A percentile compares a stretch with the other conserved stretches of the same genome.
Conservation (phyloP, 2,797 vertebrate genomes). For the Chanos chanos region DNA sequence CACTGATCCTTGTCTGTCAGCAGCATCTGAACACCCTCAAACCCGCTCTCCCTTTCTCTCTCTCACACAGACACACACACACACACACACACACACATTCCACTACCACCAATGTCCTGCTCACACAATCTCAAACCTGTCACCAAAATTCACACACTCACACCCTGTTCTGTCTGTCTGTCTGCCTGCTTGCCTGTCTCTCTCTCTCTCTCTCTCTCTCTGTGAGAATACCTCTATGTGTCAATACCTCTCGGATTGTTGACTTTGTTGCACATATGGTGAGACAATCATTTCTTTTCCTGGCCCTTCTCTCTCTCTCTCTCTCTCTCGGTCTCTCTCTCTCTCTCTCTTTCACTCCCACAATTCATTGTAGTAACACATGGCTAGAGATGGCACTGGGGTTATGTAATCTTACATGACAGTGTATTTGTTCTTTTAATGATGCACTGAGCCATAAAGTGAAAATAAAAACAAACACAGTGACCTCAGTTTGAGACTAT, state of each 20-base stretch:
- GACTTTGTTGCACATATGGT: not conserved
- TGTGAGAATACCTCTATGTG: slow-evolving; percentile 12
- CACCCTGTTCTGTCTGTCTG: slow-evolving; percentile 35
- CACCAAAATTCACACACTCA: slow-evolving; percentile 36
- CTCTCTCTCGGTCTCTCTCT: slow-evolving; percentile 34
- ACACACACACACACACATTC: slow-evolving; percentile 51
- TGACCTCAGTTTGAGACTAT: slow-evolving; percentile 34
- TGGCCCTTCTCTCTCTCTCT: not conserved
- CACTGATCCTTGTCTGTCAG: slow-evolving; percentile 75
- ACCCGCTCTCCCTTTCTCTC: slow-evolving; percentile 39
- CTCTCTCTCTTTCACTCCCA: slow-evolving; percentile 46
- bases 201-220: slow-evolving; percentile 10
- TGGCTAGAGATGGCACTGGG: too few relatives aligned
- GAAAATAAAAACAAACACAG: too few relatives aligned
- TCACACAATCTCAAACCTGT: slow-evolving; percentile 22
- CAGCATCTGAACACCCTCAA: slow-evolving; percentile 60
- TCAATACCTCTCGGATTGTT: not conserved
- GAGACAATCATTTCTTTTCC: not conserved
- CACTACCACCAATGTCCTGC: slow-evolving; percentile 31
- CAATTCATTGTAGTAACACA: too few relatives aligned
- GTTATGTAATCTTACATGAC: slow-evolving; percentile 49
- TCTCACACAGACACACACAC: slow-evolving; percentile 59
- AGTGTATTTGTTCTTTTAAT: too few relatives aligned
- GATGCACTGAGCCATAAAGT: too few relatives aligned
- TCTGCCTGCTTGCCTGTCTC: too few relatives aligned